phyloP scores from a whole-genome alignment of 2,888 invertebrate species.

The Arctia plantaginis region DNA sequence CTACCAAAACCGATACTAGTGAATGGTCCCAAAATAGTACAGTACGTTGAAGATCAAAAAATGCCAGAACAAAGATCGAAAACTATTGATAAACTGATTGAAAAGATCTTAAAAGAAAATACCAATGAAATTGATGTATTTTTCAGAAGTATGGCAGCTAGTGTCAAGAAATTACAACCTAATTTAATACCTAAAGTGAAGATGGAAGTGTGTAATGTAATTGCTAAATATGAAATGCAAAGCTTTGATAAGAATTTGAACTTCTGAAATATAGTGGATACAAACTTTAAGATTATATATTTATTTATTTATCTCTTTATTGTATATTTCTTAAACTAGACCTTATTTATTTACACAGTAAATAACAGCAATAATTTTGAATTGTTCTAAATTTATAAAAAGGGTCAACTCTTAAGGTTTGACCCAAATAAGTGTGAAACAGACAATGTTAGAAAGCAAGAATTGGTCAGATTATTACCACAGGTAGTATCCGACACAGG shows the following conservation, averaged over 20 bases:
- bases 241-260: constrained; percentile 73
- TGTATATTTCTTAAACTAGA: background rate
- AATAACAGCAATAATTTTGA: constrained; percentile 9
- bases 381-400: background rate
- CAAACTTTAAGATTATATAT: background rate
- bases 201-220: constrained; percentile 84
- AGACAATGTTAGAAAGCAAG: too few species aligned
- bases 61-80: constrained; percentile 70
- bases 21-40: constrained; percentile 73
- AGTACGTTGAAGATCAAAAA: constrained; percentile 75
- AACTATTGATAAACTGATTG: constrained; percentile 78
- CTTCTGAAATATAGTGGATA: constrained; percentile 27
- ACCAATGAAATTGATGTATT: constrained; percentile 83
- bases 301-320: too few species aligned
- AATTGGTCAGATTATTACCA: background rate
- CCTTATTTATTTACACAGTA: background rate
- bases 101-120: constrained; percentile 79
- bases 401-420: background rate
- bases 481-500: background rate
- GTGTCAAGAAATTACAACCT: constrained; percentile 82
- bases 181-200: constrained; percentile 83
- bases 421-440: background rate
- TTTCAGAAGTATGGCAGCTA: constrained; percentile 83
- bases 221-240: constrained; percentile 84
- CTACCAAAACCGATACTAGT: constrained; percentile 77